Percentiles rank a stretch among this genome's conserved stretches.
Evolutionary conservation across 2,888 invertebrate genomes (phyloP).

Genomic region (Parochlus steinenii): DNA sequence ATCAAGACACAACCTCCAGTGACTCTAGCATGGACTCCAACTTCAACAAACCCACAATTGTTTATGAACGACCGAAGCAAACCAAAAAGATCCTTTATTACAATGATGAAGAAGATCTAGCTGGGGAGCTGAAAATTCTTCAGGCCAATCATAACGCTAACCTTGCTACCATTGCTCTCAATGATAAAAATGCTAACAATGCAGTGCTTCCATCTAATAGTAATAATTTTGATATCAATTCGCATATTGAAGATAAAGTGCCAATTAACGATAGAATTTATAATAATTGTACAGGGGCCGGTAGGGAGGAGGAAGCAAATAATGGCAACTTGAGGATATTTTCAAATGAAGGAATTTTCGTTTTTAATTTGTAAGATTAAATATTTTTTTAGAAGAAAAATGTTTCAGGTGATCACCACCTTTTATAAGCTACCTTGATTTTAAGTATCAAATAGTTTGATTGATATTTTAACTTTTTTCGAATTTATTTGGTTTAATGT

Average conservation of each 20-base stretch:
- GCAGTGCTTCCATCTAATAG: background rate
- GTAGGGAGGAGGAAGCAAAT: background rate
- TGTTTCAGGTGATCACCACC: too few species aligned
- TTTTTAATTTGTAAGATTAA: constrained; percentile 11
- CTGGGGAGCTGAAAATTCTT: too few species aligned
- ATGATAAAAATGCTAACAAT: constrained; percentile 1
- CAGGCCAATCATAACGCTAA: too few species aligned
- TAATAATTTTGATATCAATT: too few species aligned
- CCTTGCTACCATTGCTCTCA: constrained; percentile 2
- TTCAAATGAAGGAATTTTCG: constrained; percentile 7
- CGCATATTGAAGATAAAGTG: background rate
- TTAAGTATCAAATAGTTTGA: too few species aligned
- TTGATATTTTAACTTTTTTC: too few species aligned
- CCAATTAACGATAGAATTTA: too few species aligned
- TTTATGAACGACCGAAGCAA: constrained; percentile 1
- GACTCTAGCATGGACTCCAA: background rate
- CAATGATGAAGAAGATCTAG: constrained; percentile 6
- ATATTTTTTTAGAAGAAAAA: too few species aligned
- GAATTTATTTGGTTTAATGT: too few species aligned
- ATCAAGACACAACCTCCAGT: background rate
- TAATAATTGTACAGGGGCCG: background rate
- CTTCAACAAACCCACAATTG: constrained; percentile 9
- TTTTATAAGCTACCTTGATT: too few species aligned
- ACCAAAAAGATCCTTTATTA: constrained; percentile 9
- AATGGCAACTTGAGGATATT: constrained; percentile 8